A percentile compares a stretch with the other conserved stretches of the same genome.
Evolutionary conservation across 2,113 vertebrate genomes (phyloP).

Genomic region (Oryzias celebensis): DNA sequence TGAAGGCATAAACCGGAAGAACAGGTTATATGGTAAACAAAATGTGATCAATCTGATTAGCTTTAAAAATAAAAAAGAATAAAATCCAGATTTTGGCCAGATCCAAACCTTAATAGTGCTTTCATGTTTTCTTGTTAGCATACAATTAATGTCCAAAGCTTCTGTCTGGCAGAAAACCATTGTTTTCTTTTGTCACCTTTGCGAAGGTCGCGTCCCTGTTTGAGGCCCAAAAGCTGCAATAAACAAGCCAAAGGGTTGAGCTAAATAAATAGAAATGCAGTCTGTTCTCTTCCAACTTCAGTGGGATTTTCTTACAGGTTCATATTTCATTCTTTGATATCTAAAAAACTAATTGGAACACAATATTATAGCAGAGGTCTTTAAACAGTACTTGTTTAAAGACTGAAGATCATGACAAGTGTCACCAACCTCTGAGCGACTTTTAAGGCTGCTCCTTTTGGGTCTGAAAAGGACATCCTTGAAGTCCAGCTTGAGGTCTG

Average conservation of each 20-base stretch:
- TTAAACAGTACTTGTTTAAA: no score
- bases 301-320: not conserved
- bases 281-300: constrained; percentile 5
- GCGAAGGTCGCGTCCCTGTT: constrained; percentile 51
- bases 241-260: constrained; percentile 5
- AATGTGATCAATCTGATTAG: not conserved
- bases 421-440: constrained; percentile 89
- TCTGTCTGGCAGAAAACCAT: not conserved
- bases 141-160: no score
- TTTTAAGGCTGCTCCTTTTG: constrained; percentile 96
- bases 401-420: not conserved
- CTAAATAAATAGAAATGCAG: not conserved
- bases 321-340: not conserved
- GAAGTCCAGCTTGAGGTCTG: constrained; percentile 97
- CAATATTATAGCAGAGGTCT: not conserved
- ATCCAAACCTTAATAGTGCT: not conserved
- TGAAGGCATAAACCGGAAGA: not conserved
- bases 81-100: not conserved
- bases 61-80: not conserved
- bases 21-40: not conserved
- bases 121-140: not conserved
- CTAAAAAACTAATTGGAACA: no score
- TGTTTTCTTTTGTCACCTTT: constrained; percentile 47
- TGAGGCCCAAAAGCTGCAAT: not conserved
- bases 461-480: constrained; percentile 97